Evolutionary conservation across 2,888 invertebrate species (phyloP).

Genomic region (Napeogenes inachia): DNA sequence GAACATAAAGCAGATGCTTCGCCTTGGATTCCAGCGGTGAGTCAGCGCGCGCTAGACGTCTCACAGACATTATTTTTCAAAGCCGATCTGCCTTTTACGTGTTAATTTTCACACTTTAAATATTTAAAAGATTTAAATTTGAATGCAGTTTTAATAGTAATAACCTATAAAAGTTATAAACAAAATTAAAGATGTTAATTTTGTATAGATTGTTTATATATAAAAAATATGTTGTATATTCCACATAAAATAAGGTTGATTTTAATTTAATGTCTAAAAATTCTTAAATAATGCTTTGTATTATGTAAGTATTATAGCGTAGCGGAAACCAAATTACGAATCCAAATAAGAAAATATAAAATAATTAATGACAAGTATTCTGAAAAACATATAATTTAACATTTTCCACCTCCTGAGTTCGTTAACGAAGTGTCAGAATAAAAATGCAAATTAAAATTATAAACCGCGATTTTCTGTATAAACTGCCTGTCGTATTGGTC

Average conservation of each 20-base stretch:
- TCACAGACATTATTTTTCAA: slow-evolving; percentile 62
- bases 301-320: no score
- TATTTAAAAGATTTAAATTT: slow-evolving; percentile 1
- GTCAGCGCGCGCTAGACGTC: slow-evolving; percentile 58
- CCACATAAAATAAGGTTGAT: no score
- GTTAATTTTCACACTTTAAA: slow-evolving; percentile 29
- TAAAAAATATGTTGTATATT: no score
- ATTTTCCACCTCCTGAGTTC: background rate
- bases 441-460: slow-evolving; percentile 19
- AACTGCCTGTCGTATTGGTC: slow-evolving; percentile 43
- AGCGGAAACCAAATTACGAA: no score
- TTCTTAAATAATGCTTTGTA: no score
- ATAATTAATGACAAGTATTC: no score
- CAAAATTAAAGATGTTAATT: no score
- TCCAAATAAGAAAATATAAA: no score
- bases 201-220: no score
- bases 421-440: slow-evolving; percentile 1
- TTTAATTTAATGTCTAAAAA: no score
- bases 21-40: slow-evolving; percentile 52
- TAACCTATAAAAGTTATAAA: background rate
- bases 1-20: slow-evolving; percentile 32
- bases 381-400: background rate
- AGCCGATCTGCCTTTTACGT: slow-evolving; percentile 34
- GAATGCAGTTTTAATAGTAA: background rate
- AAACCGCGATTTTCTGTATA: slow-evolving; percentile 35